These are phyloP conservation scores for Brachycybe producta DNA, from an alignment of 2,888 invertebrate species.

Conservation along the genomic window DNA sequence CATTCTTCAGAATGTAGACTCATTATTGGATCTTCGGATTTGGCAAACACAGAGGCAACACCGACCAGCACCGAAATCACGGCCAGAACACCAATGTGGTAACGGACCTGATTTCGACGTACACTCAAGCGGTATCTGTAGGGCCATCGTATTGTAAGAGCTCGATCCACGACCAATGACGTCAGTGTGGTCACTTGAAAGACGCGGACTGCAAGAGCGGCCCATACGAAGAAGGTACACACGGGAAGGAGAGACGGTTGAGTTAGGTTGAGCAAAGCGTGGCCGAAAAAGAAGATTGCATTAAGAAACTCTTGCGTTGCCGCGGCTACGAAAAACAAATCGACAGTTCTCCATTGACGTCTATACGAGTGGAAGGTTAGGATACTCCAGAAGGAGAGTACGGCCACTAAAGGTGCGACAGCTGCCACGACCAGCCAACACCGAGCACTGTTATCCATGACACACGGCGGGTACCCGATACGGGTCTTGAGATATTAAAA, in stretches of 20 bases:
- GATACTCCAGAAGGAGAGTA: slow-evolving; percentile 29
- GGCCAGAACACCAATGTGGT: slow-evolving; percentile 42
- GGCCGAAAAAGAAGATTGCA: slow-evolving; percentile 13
- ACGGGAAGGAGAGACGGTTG: slow-evolving; percentile 22
- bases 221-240: slow-evolving; percentile 40
- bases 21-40: not conserved
- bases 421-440: slow-evolving; percentile 28
- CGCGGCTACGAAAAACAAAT: slow-evolving; percentile 40
- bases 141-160: slow-evolving; percentile 33
- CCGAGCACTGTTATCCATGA: slow-evolving; percentile 13
- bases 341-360: slow-evolving; percentile 41
- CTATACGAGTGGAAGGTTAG: slow-evolving; percentile 41
- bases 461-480: too few species aligned
- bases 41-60: slow-evolving; percentile 41
- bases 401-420: slow-evolving; percentile 26
- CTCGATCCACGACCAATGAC: slow-evolving; percentile 39
- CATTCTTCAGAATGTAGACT: not conserved
- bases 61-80: slow-evolving; percentile 42
- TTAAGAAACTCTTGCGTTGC: slow-evolving; percentile 29
- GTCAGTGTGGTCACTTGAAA: slow-evolving; percentile 41
- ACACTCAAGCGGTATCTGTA: slow-evolving; percentile 30
- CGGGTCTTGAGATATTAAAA: too few species aligned
- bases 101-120: slow-evolving; percentile 33
- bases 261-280: slow-evolving; percentile 21
- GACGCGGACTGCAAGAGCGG: slow-evolving; percentile 40